Evolutionary conservation across 2,888 invertebrate species (phyloP).

Genomic region (Polyploca ridens): DNA sequence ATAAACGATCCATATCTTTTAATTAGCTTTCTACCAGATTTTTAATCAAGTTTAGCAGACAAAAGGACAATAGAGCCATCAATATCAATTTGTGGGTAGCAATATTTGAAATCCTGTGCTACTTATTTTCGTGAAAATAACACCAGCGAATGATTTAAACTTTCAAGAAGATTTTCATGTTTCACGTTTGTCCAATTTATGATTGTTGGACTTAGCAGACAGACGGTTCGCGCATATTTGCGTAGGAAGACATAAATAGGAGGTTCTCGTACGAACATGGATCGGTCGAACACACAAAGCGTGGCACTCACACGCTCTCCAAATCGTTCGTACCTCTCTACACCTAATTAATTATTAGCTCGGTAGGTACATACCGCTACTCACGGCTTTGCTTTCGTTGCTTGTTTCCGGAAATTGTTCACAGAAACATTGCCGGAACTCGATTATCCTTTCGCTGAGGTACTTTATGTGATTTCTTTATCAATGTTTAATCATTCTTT

Average conservation of each 20-base stretch:
- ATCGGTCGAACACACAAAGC: slow-evolving; percentile 33
- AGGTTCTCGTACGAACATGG: slow-evolving; percentile 22
- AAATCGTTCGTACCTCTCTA: slow-evolving; percentile 44
- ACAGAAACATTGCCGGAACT: slow-evolving; percentile 5
- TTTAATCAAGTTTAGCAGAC: neutral
- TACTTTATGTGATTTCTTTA: neutral
- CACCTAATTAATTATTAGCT: slow-evolving; percentile 34
- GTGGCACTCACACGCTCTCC: slow-evolving; percentile 35
- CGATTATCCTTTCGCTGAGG: neutral
- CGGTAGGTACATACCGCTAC: slow-evolving; percentile 32
- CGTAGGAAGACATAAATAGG: slow-evolving; percentile 31
- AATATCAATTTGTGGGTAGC: neutral
- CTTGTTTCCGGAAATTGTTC: slow-evolving; percentile 12
- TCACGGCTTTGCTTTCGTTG: slow-evolving; percentile 23
- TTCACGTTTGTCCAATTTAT: slow-evolving; percentile 30
- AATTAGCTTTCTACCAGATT: too few species aligned
- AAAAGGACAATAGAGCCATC: neutral
- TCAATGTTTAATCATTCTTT: neutral
- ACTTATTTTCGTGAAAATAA: neutral
- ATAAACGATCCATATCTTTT: too few species aligned
- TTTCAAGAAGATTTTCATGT: slow-evolving; percentile 40
- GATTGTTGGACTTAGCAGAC: slow-evolving; percentile 23
- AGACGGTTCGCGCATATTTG: slow-evolving; percentile 30
- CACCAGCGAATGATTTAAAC: slow-evolving; percentile 26
- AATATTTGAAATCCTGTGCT: neutral